Evolutionary conservation across 2,888 invertebrate genomes (phyloP), one percentile per base, ranked within the genome.

Genomic region (Tridacna gigas): DNA sequence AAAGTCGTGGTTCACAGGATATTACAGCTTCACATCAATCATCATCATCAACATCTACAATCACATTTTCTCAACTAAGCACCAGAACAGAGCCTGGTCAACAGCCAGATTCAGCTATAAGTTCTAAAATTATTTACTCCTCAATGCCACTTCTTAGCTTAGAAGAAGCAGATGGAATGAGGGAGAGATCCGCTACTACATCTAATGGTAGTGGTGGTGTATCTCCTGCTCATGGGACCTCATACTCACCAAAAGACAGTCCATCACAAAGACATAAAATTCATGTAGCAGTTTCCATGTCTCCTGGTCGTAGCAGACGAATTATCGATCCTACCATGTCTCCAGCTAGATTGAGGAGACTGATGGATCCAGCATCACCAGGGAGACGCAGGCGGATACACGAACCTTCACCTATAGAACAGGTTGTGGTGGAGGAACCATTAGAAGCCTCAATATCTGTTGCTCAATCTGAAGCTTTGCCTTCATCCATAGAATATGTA

Each of bases 81-180:
- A 84, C 82, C 48, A 81, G 76, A 69, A 77, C 80, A 77, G 80
- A 86, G 67, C 79, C 67, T 18, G 79, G 79, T 66, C 61, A 63
- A 51, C 89, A 90, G 82, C 88, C 90, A 86, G 91, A 88, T 74
- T 88, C 92, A 88, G 86, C 88, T 86, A 86, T 88, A 84, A 89
- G 88, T 83, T 77, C 84, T 22, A 85, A 84, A 60, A 80, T 86
- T 11, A 91, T 89, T 71, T 91, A 89, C 84, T 89, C 89, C 73
- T 92, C 92, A 63, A 89, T 92, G 91, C 93, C 93, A 22, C 79
- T 90, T 63, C 82, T 92, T 56, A 88, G 83, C 79, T 79, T 89
- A 18, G 85, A 89, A 61, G 88, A 86, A 51, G 88, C 89, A 56
- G 89, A 88, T 5, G 60, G 82, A 63, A 91, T 88, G 26, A 79